phyloP scores from a whole-genome alignment of 2,888 invertebrate genomes.

The Meandrusa payeni region DNA sequence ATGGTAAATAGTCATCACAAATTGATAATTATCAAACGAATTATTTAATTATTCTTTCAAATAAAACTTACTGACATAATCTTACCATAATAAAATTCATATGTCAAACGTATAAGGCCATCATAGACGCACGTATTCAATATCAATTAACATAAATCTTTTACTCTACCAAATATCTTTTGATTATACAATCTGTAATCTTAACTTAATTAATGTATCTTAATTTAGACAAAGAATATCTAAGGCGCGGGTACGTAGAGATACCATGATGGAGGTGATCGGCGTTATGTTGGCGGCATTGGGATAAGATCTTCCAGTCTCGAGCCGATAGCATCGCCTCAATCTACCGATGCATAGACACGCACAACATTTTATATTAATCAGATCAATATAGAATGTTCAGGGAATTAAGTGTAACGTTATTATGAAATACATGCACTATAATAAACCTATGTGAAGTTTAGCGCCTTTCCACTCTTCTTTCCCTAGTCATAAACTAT shows the following conservation, averaged over 20 bases:
- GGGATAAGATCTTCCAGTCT: conserved; percentile 53
- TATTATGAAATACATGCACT: conserved; percentile 8
- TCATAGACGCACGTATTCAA: conserved; percentile 3
- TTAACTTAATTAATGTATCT: conserved; percentile 41
- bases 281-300: conserved; percentile 36
- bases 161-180: conserved; percentile 8
- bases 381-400: conserved; percentile 44
- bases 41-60: conserved; percentile 14
- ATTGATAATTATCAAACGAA: conserved; percentile 11
- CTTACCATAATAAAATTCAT: conserved; percentile 5
- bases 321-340: conserved; percentile 32
- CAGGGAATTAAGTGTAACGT: conserved; percentile 31
- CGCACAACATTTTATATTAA: conserved; percentile 57
- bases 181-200: conserved; percentile 16
- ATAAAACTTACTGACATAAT: conserved; percentile 2
- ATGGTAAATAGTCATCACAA: conserved; percentile 9
- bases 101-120: not conserved
- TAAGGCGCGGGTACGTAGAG: conserved; percentile 48
- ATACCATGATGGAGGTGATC: conserved; percentile 47
- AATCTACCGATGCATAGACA: conserved; percentile 43
- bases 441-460: too few species aligned
- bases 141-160: conserved; percentile 35
- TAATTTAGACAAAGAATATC: conserved; percentile 55
- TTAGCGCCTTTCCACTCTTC: too few species aligned
- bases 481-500: too few species aligned